Evolutionary conservation across 2,888 invertebrate species (phyloP).

Genomic region (Amphimallon solstitiale): DNA sequence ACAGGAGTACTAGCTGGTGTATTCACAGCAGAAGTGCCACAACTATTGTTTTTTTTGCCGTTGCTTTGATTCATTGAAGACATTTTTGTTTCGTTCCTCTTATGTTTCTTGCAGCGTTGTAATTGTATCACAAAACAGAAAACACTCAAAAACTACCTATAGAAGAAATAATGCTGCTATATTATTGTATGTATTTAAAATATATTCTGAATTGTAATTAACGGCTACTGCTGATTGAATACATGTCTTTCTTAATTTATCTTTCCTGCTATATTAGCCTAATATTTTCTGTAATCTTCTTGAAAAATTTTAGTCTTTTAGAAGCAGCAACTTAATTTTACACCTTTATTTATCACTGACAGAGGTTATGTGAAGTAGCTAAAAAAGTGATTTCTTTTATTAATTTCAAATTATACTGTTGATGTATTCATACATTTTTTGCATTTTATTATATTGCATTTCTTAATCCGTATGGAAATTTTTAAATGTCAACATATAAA

Average conservation of each 20-base stretch:
- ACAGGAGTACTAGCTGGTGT: constrained; percentile 62
- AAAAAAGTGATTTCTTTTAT: neutral
- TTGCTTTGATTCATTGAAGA: constrained; percentile 53
- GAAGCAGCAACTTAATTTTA: constrained; percentile 9
- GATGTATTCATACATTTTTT: constrained; percentile 16
- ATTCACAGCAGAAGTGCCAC: constrained; percentile 57
- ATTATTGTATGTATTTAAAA: too few species aligned
- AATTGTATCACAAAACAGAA: constrained; percentile 25
- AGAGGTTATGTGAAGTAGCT: constrained; percentile 33
- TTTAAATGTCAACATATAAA: neutral
- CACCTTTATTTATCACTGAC: constrained; percentile 25
- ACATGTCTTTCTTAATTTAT: too few species aligned
- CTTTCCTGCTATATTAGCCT: too few species aligned
- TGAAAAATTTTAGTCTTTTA: neutral
- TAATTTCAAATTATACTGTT: neutral
- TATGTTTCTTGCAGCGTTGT: constrained; percentile 12
- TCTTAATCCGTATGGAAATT: constrained; percentile 1
- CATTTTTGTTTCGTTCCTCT: constrained; percentile 43
- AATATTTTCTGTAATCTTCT: too few species aligned
- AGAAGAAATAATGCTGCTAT: neutral
- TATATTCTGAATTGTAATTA: too few species aligned
- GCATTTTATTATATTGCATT: neutral
- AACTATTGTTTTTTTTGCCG: constrained; percentile 56
- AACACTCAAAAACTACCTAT: constrained; percentile 36
- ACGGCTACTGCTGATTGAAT: too few species aligned